Evolutionary conservation across 2,797 vertebrate genomes (phyloP).

Genomic region (Passerculus sandwichensis): DNA sequence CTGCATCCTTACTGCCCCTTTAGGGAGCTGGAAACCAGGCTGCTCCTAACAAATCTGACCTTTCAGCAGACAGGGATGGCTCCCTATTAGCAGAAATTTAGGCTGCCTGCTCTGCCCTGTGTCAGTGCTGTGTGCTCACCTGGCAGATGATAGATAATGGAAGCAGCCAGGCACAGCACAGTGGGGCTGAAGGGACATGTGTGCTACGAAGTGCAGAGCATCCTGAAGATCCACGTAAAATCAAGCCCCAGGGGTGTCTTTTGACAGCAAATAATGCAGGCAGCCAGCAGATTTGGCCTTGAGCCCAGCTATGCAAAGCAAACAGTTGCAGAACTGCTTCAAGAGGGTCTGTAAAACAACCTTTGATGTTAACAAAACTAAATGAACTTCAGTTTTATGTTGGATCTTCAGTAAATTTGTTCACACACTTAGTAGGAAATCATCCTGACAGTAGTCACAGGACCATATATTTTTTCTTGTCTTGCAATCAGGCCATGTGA

Average conservation of each 20-base stretch:
- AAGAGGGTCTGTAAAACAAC: background rate
- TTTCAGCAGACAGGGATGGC: background rate
- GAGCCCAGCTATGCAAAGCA: background rate
- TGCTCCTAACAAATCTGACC: background rate
- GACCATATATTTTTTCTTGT: background rate
- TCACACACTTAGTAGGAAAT: background rate
- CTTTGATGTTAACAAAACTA: conserved; percentile 25
- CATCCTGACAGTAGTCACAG: background rate
- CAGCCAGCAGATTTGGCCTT: conserved; percentile 25
- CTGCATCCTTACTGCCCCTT: background rate
- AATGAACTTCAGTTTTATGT: background rate
- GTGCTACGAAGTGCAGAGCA: background rate
- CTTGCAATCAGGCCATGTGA: conserved; percentile 84
- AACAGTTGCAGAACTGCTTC: background rate
- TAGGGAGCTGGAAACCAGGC: background rate
- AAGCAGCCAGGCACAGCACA: background rate
- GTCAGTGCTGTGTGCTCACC: background rate
- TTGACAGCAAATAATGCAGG: background rate
- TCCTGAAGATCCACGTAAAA: background rate
- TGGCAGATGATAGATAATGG: background rate
- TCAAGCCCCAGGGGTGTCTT: background rate
- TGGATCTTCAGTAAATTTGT: background rate
- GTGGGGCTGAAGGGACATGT: background rate
- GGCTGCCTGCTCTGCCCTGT: background rate
- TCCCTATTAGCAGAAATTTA: background rate